Evolutionary conservation across 2,797 vertebrate species (phyloP).

Genomic region (Galagoides demidoff): DNA sequence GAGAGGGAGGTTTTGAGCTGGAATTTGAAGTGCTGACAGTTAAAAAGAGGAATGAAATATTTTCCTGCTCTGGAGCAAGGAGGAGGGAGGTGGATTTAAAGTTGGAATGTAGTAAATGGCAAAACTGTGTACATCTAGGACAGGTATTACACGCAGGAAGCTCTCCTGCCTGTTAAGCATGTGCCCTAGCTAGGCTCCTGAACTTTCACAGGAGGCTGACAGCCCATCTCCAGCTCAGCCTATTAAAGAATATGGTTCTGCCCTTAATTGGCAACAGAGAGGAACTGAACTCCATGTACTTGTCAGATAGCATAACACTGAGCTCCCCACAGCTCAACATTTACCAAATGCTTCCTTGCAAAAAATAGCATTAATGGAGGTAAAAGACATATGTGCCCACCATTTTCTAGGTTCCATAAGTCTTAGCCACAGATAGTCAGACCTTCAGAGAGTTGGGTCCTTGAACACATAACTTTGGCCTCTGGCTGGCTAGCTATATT

Average conservation of each 20-base stretch:
- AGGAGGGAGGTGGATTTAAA: slow-evolving; percentile 21
- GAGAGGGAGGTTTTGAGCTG: neutral
- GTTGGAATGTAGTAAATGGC: slow-evolving; percentile 14
- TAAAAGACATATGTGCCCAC: neutral
- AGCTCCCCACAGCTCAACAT: slow-evolving; percentile 23
- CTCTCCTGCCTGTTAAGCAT: neutral
- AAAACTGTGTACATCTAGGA: neutral
- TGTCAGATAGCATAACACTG: slow-evolving; percentile 31
- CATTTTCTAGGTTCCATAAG: neutral
- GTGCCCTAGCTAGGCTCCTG: neutral
- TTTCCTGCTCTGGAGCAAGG: slow-evolving; percentile 36
- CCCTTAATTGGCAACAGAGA: slow-evolving; percentile 30
- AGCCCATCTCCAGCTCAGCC: slow-evolving; percentile 43
- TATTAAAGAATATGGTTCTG: slow-evolving; percentile 19
- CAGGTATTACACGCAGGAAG: neutral
- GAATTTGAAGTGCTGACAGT: neutral
- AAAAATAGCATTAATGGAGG: slow-evolving; percentile 19
- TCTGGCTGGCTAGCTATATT: neutral
- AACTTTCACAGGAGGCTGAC: slow-evolving; percentile 22
- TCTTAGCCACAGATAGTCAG: neutral
- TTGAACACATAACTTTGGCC: neutral
- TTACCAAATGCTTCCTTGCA: slow-evolving; percentile 47
- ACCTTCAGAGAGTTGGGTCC: neutral
- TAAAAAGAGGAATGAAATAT: neutral
- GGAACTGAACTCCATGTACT: slow-evolving; percentile 35